These are phyloP conservation scores for Gastracanthus pulcherrimus DNA, from an alignment of 2,888 invertebrate genomes.

Conservation along the genomic window DNA sequence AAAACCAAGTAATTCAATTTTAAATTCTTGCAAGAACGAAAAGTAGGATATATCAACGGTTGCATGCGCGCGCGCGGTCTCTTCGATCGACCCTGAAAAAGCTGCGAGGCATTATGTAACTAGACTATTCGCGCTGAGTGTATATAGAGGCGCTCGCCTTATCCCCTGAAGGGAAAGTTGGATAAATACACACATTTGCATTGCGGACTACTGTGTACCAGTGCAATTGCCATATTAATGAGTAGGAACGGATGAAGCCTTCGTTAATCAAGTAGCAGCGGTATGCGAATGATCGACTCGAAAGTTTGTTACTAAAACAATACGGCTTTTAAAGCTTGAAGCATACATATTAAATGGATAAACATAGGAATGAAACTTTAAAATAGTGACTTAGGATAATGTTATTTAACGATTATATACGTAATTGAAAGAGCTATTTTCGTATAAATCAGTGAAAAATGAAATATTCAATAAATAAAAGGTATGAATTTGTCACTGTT, in stretches of 20 bases:
- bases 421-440: too few relatives aligned
- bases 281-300: too few relatives aligned
- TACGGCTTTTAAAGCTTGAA: too few relatives aligned
- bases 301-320: too few relatives aligned
- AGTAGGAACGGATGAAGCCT: background rate
- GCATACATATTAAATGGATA: too few relatives aligned
- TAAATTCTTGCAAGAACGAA: background rate
- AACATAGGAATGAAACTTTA: too few relatives aligned
- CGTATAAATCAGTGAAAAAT: too few relatives aligned
- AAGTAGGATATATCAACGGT: background rate
- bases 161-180: background rate
- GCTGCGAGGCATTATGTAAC: slow-evolving; percentile 11
- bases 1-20: background rate
- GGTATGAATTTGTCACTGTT: too few relatives aligned
- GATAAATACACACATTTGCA: background rate
- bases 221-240: background rate
- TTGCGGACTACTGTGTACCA: background rate
- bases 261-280: too few relatives aligned
- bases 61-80: background rate
- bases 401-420: too few relatives aligned
- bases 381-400: too few relatives aligned
- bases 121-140: background rate
- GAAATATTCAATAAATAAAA: too few relatives aligned
- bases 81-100: slow-evolving; percentile 43
- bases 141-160: background rate